Evolutionary conservation across 2,113 vertebrate species (phyloP).

Genomic region (Bubo blakistoni): DNA sequence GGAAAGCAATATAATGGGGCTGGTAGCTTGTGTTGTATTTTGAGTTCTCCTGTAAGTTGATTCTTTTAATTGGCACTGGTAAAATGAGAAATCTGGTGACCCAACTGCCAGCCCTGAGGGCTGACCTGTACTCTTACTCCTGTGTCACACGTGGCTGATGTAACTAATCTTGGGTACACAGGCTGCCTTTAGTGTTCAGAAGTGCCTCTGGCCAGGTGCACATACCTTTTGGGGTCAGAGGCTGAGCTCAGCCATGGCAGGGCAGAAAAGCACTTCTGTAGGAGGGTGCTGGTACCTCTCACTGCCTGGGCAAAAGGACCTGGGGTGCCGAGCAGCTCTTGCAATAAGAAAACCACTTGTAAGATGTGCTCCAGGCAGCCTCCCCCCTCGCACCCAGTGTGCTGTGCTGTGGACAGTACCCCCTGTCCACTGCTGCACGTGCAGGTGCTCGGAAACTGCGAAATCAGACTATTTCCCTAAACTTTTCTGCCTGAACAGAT

Average conservation of each 20-base stretch:
- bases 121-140: not conserved
- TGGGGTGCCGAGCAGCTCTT: not conserved
- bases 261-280: not conserved
- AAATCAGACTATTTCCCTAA: not conserved
- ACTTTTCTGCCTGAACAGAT: not conserved
- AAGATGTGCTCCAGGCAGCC: not conserved
- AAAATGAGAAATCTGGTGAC: not conserved
- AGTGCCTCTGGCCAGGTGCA: not conserved
- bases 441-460: not conserved
- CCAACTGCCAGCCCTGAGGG: fast-evolving
- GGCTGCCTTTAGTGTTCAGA: not conserved
- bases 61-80: not conserved
- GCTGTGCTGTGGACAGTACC: not conserved
- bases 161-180: not conserved
- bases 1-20: not conserved
- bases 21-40: not conserved
- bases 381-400: fast-evolving
- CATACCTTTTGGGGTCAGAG: not conserved
- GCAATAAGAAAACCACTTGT: not conserved
- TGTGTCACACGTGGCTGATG: not conserved
- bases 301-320: not conserved
- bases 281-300: not conserved
- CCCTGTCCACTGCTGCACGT: not conserved
- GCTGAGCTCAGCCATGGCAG: not conserved
- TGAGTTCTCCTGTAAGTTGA: not conserved